Evolutionary conservation across 1,140 invertebrate species (phyloP), one percentile per base, ranked within the genome.

Genomic region (Pseudachorutes palmiensis): DNA sequence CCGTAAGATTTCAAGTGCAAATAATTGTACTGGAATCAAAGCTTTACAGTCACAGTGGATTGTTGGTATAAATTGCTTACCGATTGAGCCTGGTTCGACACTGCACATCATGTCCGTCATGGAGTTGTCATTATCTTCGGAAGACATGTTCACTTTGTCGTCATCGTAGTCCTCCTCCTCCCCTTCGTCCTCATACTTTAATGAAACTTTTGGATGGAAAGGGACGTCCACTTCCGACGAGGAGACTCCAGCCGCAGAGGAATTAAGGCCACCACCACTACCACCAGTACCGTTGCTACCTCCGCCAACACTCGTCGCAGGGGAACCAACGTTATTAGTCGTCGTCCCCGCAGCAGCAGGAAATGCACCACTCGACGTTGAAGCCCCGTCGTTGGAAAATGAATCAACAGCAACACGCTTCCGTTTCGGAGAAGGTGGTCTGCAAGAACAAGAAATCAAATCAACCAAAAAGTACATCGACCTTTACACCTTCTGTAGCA

Each of bases 41-140:
- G n/a, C n/a, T n/a, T n/a, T n/a, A n/a, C n/a, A n/a, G n/a, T n/a
- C n/a, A n/a, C n/a, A n/a, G n/a, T n/a, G n/a, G n/a, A 45, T 45
- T 9, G 9, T 45, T 45, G 36, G 36, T 29, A 3, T 12, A 29
- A 55, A 55, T 19, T 32, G 26, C 29, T 65, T 65, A 69, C 67
- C 67, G 5, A 69, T 9, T 22, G 59, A 48, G 28, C 55, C 60
- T 9, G 19, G 33, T 61, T 62, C 66, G 51, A 62, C 66, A 26
- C 58, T 60, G 2, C 65, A 64, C 14, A 68, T 41, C 59, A 71
- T 68, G 45, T 73, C 72, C 36, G 68, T 65, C 36, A 67, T 65
- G n/a, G 69, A 70, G 28, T 69, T 66, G 22, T 70, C 71, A 64
- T 72, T 73, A 48, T 73, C 72, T 61, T 73, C 72, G 26, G 67